These are phyloP conservation scores for Tetragnatha montana DNA, from an alignment of 2,888 invertebrate genomes.

Conservation along the genomic window DNA sequence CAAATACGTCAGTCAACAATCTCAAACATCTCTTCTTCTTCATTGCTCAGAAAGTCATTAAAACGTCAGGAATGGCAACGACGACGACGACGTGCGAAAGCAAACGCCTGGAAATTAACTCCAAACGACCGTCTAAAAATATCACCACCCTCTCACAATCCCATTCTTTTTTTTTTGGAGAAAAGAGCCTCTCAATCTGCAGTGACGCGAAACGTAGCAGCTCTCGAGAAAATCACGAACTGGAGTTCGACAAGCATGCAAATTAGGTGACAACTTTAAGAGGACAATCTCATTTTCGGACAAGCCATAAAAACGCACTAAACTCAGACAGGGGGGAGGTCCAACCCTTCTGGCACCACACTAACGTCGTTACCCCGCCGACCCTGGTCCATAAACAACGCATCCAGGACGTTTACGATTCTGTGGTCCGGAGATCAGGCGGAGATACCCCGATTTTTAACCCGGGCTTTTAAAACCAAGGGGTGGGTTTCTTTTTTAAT, in stretches of 20 bases:
- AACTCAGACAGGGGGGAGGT: slow-evolving; percentile 31
- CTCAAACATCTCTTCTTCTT: no score
- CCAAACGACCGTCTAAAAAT: background rate
- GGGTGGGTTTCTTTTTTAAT: slow-evolving; percentile 31
- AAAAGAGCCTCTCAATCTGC: slow-evolving; percentile 4
- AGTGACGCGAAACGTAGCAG: slow-evolving; percentile 11
- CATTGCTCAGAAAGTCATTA: no score
- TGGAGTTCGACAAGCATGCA: slow-evolving; percentile 64
- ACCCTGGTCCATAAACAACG: slow-evolving; percentile 64
- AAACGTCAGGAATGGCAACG: no score
- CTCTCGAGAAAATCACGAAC: slow-evolving; percentile 11
- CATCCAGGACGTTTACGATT: slow-evolving; percentile 62
- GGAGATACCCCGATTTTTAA: slow-evolving; percentile 48
- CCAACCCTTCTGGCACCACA: slow-evolving; percentile 53
- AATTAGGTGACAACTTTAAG: slow-evolving; percentile 68
- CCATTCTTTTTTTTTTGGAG: background rate
- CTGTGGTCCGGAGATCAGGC: slow-evolving; percentile 44
- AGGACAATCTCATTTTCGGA: slow-evolving; percentile 69
- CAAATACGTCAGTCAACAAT: no score
- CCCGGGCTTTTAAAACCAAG: slow-evolving; percentile 8
- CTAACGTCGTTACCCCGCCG: slow-evolving; percentile 49
- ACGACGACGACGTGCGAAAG: no score
- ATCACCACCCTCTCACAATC: background rate
- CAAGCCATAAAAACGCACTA: slow-evolving; percentile 64
- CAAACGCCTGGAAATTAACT: background rate